phyloP scores from a whole-genome alignment of 2,113 vertebrate genomes.

The Saiga tatarica region DNA sequence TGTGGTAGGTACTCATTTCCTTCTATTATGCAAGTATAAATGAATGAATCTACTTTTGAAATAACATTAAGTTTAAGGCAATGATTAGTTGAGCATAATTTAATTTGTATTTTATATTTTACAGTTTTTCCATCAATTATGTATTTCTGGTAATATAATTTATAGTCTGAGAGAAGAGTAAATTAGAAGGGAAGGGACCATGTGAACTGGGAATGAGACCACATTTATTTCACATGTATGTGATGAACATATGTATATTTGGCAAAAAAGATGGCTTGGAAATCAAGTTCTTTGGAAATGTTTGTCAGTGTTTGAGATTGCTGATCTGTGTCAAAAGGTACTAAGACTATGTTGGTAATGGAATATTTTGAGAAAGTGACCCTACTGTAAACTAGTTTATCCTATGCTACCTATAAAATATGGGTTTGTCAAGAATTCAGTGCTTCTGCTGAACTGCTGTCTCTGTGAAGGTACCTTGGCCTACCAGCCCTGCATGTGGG shows the following conservation, averaged over 20 bases:
- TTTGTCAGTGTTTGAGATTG: neutral
- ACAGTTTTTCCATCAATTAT: neutral
- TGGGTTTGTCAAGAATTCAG: neutral
- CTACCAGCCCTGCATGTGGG: neutral
- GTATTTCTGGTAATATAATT: neutral
- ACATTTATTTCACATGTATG: neutral
- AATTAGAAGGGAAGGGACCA: neutral
- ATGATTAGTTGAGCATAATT: neutral
- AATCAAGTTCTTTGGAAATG: neutral
- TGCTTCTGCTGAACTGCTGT: neutral
- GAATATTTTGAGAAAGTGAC: neutral
- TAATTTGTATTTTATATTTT: constrained; percentile 11
- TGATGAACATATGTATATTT: neutral
- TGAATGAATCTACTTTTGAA: neutral
- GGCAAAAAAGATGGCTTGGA: neutral
- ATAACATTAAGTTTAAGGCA: neutral
- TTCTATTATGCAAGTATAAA: neutral
- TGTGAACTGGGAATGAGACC: neutral
- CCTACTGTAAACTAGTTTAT: neutral
- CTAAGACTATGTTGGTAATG: neutral
- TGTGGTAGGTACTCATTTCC: neutral
- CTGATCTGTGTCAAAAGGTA: neutral
- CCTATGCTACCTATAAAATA: neutral
- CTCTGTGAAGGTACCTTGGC: neutral
- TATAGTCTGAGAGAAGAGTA: neutral